These are phyloP conservation scores for Falco novaeseelandiae DNA, from an alignment of 2,797 vertebrate species.

Conservation along the genomic window DNA sequence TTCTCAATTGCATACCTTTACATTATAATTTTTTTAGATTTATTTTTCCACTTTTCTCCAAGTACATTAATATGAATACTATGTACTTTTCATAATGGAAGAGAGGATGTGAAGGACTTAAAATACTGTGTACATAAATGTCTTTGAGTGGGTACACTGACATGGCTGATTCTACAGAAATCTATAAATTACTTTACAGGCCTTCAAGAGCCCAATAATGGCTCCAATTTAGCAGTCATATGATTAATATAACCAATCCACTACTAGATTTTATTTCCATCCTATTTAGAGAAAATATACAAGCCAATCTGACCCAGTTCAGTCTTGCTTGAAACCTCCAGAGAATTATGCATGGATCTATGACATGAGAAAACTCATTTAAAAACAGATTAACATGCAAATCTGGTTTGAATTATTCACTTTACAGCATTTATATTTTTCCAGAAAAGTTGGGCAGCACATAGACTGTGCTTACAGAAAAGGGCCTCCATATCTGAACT, in stretches of 20 bases:
- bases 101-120: neutral
- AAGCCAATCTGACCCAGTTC: slow-evolving; percentile 52
- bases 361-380: slow-evolving; percentile 31
- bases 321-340: slow-evolving; percentile 55
- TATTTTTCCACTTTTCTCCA: neutral
- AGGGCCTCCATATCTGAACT: neutral
- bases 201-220: neutral
- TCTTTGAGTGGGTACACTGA: neutral
- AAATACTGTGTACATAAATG: neutral
- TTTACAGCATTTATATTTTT: slow-evolving; percentile 22
- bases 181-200: neutral
- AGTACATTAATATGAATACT: neutral
- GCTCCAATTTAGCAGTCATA: slow-evolving; percentile 18
- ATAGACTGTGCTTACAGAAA: neutral
- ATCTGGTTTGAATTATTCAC: slow-evolving; percentile 32
- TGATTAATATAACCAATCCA: slow-evolving; percentile 44
- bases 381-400: slow-evolving; percentile 58
- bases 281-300: slow-evolving; percentile 47
- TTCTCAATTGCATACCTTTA: neutral
- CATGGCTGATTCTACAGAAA: neutral
- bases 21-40: neutral
- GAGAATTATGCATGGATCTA: slow-evolving; percentile 40
- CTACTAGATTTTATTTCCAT: slow-evolving; percentile 29
- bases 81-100: neutral
- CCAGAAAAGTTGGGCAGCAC: neutral